These are phyloP conservation scores for Hydrolagus affinis DNA, from an alignment of 2,113 vertebrate genomes.

Conservation along the genomic window DNA sequence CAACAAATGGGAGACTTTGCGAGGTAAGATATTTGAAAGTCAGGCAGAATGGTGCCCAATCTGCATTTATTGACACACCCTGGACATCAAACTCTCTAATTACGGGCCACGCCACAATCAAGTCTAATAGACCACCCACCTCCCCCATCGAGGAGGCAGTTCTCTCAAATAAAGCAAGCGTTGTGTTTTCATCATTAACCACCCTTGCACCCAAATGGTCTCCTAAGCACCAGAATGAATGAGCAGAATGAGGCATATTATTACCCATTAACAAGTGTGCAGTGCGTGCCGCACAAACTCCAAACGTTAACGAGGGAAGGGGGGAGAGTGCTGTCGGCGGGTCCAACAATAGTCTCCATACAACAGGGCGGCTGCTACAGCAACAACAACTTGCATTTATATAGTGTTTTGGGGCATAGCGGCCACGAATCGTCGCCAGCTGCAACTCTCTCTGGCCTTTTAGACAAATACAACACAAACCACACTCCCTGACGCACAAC, in stretches of 20 bases:
- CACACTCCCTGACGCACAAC: too few species aligned
- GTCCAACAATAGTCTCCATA: background rate
- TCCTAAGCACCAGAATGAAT: background rate
- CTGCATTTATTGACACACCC: background rate
- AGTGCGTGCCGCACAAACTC: too few species aligned
- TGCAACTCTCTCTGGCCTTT: too few species aligned
- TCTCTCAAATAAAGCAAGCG: background rate
- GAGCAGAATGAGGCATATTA: background rate
- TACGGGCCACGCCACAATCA: background rate
- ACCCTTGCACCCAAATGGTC: background rate
- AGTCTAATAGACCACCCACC: background rate
- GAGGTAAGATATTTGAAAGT: background rate
- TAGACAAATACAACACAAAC: too few species aligned
- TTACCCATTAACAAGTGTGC: background rate
- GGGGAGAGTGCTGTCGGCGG: background rate
- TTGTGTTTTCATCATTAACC: background rate
- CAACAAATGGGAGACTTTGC: background rate
- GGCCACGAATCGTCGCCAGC: too few species aligned
- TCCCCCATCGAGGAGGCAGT: background rate
- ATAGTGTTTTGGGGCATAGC: too few species aligned
- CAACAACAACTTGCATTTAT: too few species aligned
- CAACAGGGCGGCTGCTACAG: background rate
- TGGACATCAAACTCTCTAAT: background rate
- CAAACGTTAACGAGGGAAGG: background rate
- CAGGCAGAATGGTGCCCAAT: background rate